A percentile compares a stretch with the other conserved stretches of the same genome.
These are phyloP conservation scores for Epinotia bilunana DNA, from an alignment of 2,888 invertebrate species.

Conservation along the genomic window DNA sequence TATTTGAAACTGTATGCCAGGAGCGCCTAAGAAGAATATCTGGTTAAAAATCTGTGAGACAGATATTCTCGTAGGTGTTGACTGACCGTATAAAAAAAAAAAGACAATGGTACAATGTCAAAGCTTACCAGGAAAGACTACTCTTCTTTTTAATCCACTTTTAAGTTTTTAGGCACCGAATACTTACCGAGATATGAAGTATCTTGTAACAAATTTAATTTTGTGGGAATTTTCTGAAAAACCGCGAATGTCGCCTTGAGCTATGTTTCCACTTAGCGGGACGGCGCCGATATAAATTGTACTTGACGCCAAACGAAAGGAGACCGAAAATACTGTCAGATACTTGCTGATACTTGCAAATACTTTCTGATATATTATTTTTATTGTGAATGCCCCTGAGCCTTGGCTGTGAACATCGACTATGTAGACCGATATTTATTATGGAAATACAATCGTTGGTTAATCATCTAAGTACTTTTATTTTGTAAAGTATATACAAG, in stretches of 20 bases:
- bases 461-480: background rate
- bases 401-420: background rate
- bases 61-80: background rate
- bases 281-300: constrained; percentile 37
- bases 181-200: background rate
- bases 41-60: too few species aligned
- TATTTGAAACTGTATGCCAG: too few species aligned
- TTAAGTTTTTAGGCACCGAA: background rate
- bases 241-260: constrained; percentile 42
- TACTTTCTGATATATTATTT: too few species aligned
- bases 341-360: constrained; percentile 26
- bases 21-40: too few species aligned
- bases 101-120: too few species aligned
- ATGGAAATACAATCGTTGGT: background rate
- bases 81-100: too few species aligned
- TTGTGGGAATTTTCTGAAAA: constrained; percentile 33
- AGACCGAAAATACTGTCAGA: constrained; percentile 28
- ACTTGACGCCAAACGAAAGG: constrained; percentile 35
- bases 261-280: constrained; percentile 41
- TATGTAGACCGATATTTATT: constrained; percentile 12
- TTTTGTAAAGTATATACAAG: too few species aligned
- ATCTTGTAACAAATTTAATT: constrained; percentile 28
- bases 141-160: background rate
- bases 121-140: background rate
- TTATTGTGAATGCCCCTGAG: constrained; percentile 30